Base-by-base conservation (phyloP, 2,113 vertebrate genomes). In the Nesogale talazaci region DNA sequence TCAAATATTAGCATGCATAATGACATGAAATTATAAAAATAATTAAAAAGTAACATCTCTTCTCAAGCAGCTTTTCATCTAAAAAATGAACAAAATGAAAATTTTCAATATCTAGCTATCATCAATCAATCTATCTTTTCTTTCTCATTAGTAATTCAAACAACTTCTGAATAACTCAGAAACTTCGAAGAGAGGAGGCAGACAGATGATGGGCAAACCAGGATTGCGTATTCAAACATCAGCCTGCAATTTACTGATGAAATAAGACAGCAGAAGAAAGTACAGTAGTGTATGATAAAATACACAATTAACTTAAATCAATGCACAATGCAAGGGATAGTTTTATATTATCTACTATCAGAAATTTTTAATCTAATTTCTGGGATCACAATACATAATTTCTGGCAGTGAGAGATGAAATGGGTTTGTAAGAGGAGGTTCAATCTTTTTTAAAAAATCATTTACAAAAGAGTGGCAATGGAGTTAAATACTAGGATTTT, bases 251-350 rank as follows among this genome's bases (percentile, higher is more conserved):
- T 78, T 81, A 77, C 69, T 78, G 2, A 69, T 84, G 25, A 56
- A 88, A 75, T 78, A 88, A 80, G 20, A 69, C 31, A 87, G 15
- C 6, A 83, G 94, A 94, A 76, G 7, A 87, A 93, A 88, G 77
- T 77, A 29, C 0, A 40, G 29, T 1, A 40, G 6, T 56, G 4
- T 59, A 29, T 74, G 74, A 52, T 80, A 88, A 90, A 84, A 72
- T 61, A 38, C 4, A 82, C 59, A 79, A 78, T 65, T 82, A 86
- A 92, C 38, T 89, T 80, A 94, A 90, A 77, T 89, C 78, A 69
- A 23, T 92, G 81, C 38, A 57, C 93, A 92, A 86, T 76, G 3
- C 4, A 42, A 31, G 2, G 14, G 25, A 57, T 46, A 75, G 40
- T 75, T 9, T 70, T 79, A 20, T 59, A 40, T 63, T 89, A 31